Base-by-base conservation (phyloP, 1,140 invertebrate genomes). In the Papilio dardanus region DNA sequence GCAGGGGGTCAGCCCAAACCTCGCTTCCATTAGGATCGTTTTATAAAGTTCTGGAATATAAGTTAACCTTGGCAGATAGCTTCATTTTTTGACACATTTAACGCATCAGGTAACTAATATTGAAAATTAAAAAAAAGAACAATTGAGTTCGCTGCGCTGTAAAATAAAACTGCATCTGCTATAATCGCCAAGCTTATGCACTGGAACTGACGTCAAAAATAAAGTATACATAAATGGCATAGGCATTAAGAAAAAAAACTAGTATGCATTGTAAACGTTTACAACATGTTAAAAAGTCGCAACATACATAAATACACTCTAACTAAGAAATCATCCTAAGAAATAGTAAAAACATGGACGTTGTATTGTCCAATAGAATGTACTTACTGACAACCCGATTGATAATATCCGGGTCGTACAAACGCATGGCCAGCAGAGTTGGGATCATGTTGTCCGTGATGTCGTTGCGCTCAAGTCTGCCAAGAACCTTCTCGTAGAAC, bases 361-460 rank as follows among this genome's bases (percentile, higher is more conserved):
- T 5, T 40, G 12, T n/a, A n/a, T 50, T 71, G 10, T 71, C 35
- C 31, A 75, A 12, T 7, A 74, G 33, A 81, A 14, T 68, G 58
- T 83, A 97, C 97, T 97, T 95, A 97, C 97, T 96, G 92, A 97
- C 96, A 92, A 97, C 96, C 87, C 96, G 95, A 78, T 96, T 93
- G 58, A 96, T 95, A 67, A 97, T 96, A 83, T 97, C 96, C 0
- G 98, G 97, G 89, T 99, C 98, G 69, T 97, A 96, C 31, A 98
- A 95, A 62, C 96, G 95, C 73, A 98, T 97, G 78, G 97, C 96
- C 77, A 96, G 97, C n/a, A 99, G 94, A 74, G 99, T 95, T 0
- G 98, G 98, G 78, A 99, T 94, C 0, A 99, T 97, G 79, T 98
- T 97, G 81, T 99, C 98, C 77, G 98, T 96, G 66, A 99, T 98